These are phyloP conservation scores for Thysanoteuthis rhombus DNA, from an alignment of 2,888 invertebrate genomes.

Conservation along the genomic window DNA sequence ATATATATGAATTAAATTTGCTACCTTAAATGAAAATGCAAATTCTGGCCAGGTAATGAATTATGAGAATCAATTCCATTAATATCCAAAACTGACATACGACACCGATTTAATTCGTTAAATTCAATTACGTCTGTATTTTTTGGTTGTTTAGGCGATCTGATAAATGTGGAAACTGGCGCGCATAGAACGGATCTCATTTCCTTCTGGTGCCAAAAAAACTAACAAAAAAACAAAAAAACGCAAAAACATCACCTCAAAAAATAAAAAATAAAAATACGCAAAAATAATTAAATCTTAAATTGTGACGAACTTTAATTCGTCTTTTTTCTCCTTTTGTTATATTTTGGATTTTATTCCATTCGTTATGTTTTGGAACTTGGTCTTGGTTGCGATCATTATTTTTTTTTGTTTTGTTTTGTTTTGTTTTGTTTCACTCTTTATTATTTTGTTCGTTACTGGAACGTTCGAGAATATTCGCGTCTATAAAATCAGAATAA, in stretches of 20 bases:
- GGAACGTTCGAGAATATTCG: background rate
- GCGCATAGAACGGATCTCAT: background rate
- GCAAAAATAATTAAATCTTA: background rate
- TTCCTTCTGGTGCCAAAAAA: background rate
- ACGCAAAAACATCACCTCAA: background rate
- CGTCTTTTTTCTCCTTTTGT: background rate
- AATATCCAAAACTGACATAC: background rate
- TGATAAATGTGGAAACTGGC: background rate
- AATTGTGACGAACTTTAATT: background rate
- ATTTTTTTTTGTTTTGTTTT: no score
- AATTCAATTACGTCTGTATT: background rate
- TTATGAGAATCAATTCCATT: background rate
- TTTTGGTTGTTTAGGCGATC: background rate
- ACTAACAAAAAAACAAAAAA: background rate
- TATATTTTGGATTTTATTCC: background rate
- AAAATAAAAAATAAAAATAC: background rate
- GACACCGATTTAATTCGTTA: background rate
- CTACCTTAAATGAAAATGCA: background rate
- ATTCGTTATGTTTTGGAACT: background rate
- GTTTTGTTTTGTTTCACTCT: background rate
- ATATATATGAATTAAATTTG: no score
- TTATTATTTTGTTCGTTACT: background rate
- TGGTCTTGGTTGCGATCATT: no score
- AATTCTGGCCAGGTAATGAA: background rate
- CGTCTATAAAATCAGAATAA: background rate